Evolutionary conservation across 2,113 vertebrate genomes (phyloP).

Genomic region (Kobus ellipsiprymnus): DNA sequence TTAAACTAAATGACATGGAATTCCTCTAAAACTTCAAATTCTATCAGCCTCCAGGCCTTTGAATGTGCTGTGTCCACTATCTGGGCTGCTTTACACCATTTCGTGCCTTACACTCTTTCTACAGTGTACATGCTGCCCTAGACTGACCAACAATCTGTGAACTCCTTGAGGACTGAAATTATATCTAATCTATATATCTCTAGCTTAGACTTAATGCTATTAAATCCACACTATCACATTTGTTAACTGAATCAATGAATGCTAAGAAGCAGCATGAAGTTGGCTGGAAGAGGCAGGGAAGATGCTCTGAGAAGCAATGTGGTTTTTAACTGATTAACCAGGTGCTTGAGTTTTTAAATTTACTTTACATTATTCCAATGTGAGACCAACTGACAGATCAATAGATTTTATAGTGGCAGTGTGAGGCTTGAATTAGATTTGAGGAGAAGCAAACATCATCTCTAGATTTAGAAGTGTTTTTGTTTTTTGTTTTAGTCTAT

Average conservation of each 20-base stretch:
- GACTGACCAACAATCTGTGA: not conserved
- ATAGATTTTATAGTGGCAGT: slow-evolving; percentile 14
- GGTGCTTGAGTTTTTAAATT: slow-evolving; percentile 49
- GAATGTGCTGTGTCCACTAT: not conserved
- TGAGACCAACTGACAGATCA: slow-evolving; percentile 49
- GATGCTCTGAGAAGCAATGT: slow-evolving; percentile 2
- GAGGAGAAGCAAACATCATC: slow-evolving; percentile 31
- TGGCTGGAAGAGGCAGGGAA: not conserved
- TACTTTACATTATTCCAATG: slow-evolving; percentile 49
- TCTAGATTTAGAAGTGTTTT: not conserved
- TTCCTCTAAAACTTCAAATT: not conserved
- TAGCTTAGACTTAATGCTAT: not conserved
- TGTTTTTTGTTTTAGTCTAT: not conserved
- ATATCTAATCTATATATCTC: not conserved
- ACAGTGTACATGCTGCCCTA: not conserved
- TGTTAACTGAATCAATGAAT: slow-evolving; percentile 23
- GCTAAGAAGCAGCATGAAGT: not conserved
- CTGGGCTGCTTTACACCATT: not conserved
- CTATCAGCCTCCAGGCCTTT: not conserved
- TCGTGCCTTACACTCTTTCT: not conserved
- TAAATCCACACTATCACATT: not conserved
- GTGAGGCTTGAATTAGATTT: slow-evolving; percentile 40
- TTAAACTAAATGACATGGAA: not conserved
- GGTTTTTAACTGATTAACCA: not conserved
- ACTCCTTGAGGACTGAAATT: not conserved